Conservation (phyloP, 2,113 vertebrate species). For the Lepus europaeus region DNA sequence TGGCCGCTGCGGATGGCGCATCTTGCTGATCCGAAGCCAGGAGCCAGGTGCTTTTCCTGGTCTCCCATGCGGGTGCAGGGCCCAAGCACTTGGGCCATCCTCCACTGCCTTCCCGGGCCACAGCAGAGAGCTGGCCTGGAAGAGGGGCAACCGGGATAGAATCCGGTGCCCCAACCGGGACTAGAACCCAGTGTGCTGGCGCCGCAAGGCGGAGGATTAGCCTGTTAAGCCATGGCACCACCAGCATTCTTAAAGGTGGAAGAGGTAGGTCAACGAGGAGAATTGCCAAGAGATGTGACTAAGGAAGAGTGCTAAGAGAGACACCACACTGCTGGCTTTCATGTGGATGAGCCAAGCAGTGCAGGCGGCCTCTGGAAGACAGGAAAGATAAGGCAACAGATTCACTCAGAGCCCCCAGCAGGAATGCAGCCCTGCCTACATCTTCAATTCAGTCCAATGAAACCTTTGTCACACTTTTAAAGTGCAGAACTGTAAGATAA, state of each 20-base stretch:
- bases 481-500: neutral
- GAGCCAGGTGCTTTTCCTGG: too few species aligned
- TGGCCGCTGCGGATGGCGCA: too few species aligned
- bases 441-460: neutral
- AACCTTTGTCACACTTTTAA: neutral
- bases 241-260: neutral
- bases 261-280: neutral
- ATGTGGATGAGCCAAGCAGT: neutral
- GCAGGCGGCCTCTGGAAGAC: neutral
- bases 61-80: too few species aligned
- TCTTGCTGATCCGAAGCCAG: too few species aligned
- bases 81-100: too few species aligned
- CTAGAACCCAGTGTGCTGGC: too few species aligned
- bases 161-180: too few species aligned
- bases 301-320: neutral
- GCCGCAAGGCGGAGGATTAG: too few species aligned
- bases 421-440: neutral
- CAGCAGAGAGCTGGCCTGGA: too few species aligned
- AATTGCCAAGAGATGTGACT: neutral
- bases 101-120: too few species aligned
- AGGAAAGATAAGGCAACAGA: neutral
- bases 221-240: neutral
- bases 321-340: neutral
- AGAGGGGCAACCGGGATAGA: too few species aligned
- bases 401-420: neutral